phyloP scores from a whole-genome alignment of 2,113 vertebrate species.

The Bubo scandiacus region DNA sequence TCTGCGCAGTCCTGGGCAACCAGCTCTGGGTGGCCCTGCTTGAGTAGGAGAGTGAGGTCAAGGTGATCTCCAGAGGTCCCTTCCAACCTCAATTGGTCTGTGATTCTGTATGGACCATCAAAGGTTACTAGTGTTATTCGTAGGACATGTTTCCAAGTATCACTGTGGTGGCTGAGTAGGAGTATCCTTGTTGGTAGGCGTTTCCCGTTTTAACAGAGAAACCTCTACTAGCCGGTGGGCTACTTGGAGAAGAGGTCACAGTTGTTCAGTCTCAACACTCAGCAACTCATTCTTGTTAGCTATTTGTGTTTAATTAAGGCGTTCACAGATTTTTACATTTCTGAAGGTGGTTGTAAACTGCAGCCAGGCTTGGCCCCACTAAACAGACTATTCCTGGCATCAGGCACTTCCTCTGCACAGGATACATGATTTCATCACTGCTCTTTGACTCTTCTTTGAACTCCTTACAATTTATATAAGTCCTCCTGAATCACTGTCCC shows the following conservation, averaged over 20 bases:
- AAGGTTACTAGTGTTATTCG: fast-evolving
- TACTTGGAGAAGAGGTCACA: background rate
- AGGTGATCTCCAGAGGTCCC: background rate
- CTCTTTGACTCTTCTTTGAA: background rate
- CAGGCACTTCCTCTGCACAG: fast-evolving
- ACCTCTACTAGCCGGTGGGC: no score
- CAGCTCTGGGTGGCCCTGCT: background rate
- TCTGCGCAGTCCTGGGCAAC: background rate
- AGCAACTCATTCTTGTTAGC: background rate
- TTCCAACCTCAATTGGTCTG: background rate
- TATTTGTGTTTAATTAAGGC: background rate
- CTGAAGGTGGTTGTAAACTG: background rate
- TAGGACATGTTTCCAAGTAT: background rate
- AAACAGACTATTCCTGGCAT: background rate
- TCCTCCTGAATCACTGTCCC: background rate
- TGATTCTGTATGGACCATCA: background rate
- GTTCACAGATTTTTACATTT: background rate
- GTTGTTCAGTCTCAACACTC: background rate
- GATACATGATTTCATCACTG: fast-evolving
- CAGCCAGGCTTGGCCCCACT: background rate
- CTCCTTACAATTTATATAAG: background rate
- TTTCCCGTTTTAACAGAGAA: background rate
- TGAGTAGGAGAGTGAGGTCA: background rate
- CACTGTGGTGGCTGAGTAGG: no score
- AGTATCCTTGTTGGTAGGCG: background rate